Base-by-base conservation (phyloP, 2,888 invertebrate genomes). In the Neria commutata region DNA sequence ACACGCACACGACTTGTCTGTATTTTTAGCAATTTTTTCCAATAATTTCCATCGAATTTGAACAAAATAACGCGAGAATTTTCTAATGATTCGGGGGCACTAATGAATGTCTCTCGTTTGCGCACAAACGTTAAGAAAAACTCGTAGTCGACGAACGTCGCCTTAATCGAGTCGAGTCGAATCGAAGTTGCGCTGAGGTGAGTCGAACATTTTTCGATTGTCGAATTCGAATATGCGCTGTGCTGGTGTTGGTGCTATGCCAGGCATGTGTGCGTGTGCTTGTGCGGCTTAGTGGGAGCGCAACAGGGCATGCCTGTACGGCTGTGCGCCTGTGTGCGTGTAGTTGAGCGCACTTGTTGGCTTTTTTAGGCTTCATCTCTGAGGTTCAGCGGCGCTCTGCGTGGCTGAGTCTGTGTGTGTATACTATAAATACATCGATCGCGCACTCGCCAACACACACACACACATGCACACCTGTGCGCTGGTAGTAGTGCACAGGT, bases 161-260 rank as follows among this genome's bases (percentile, higher is more conserved):
- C 11, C 6, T 29, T 29, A 11, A 5, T 19, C 17, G 42, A 42
- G 14, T 19, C 42, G 42, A 42, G 19, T 42, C 14, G n/a, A n/a
- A n/a, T n/a, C n/a, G n/a, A n/a, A n/a, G n/a, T n/a, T n/a, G n/a
- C n/a, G n/a, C n/a, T n/a, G n/a, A n/a, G n/a, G n/a, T n/a, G n/a
- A 42, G 19, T 42, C 42, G 42, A 42, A 42, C 6, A 42, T 42
- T 37, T 37, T 42, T 42, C 21, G 19, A 42, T 42, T 42, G 42
- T 42, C 42, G 42, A 42, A 42, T 42, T 42, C 42, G 42, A 42
- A 42, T n/a, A n/a, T 42, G 42, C 29, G n/a, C 29, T 29, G 29
- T 29, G 29, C 29, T 29, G 6, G 29, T 11, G 11, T 29, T n/a
- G 29, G 6, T 6, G 29, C 29, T 29, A n/a, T n/a, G 29, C 29